Evolutionary conservation across 2,113 vertebrate genomes (phyloP).

Genomic region (Atherinomorus stipes): DNA sequence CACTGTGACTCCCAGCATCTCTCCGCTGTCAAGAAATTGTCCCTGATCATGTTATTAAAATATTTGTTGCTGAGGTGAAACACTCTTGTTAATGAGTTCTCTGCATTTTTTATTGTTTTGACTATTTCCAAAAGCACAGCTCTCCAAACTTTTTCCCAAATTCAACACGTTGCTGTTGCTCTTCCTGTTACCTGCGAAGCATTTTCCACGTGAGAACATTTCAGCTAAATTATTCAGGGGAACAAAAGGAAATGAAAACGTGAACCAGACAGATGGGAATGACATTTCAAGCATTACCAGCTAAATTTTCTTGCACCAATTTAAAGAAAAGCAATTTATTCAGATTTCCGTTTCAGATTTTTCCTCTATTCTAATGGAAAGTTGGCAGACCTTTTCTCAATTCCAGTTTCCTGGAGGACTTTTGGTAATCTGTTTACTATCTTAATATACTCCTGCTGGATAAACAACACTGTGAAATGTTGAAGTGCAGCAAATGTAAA

Average conservation of each 20-base stretch:
- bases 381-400: constrained; percentile 30
- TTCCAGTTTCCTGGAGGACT: constrained; percentile 27
- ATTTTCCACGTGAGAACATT: not conserved
- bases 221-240: not conserved
- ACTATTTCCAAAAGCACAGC: not conserved
- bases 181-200: not conserved
- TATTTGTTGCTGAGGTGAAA: not conserved
- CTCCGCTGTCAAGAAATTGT: not conserved
- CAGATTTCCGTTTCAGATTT: not conserved
- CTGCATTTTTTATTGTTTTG: not conserved
- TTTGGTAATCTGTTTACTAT: constrained; percentile 39
- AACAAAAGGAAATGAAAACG: not conserved
- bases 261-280: not conserved
- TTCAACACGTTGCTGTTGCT: not conserved
- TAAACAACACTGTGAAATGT: constrained; percentile 20
- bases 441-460: constrained; percentile 11
- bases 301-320: not conserved
- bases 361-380: constrained; percentile 22
- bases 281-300: not conserved
- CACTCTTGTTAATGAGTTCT: no score
- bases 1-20: not conserved
- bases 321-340: no score
- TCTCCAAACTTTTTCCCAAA: not conserved
- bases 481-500: constrained; percentile 33
- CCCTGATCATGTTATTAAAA: not conserved